Base-by-base conservation (phyloP, 2,888 invertebrate genomes). In the Leuctra nigra region DNA sequence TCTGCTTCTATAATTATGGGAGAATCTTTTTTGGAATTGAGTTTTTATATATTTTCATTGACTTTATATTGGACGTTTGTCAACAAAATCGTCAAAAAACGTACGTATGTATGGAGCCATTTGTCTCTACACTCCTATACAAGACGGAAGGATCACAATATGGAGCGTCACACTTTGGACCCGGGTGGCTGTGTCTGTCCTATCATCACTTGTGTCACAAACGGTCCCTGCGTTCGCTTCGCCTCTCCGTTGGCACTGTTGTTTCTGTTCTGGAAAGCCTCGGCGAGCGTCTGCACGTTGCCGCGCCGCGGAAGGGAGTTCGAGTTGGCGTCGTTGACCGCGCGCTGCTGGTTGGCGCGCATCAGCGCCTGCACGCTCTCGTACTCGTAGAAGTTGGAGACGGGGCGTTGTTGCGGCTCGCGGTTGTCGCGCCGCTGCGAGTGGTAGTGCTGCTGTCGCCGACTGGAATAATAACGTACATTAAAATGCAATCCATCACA, bases 331-430 rank as follows among this genome's bases (percentile, higher is more conserved):
- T 70, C 69, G 53, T 67, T 67, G 56, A 66, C 66, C 1, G 60
- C 33, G n/a, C 20, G 59, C 47, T 59, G 56, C 58, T 64, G 67
- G 58, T 66, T 65, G 55, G 61, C 62, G 61, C 68, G 64, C 72
- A 71, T 75, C 69, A 72, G 66, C 63, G 84, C 78, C 64, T 86
- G 86, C 29, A 87, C 83, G 63, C 82, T 86, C 70, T 90, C 90
- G 71, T 90, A 90, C 71, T 91, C 90, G 72, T 88, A 90, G 72
- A 85, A 89, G 73, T 87, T 90, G 59, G 89, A 89, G 60, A 85
- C 82, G 4, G 90, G 89, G 16, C 90, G 77, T 52, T 76, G 72
- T 64, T 71, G 79, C 36, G 72, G 69, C 61, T 78, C 77, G 67
- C 79, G 76, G 66, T 80, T 80, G 55, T 69, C 66, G 46, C 68